Conservation (phyloP, 2,888 invertebrate species). For the Drosophila aldrichi region DNA sequence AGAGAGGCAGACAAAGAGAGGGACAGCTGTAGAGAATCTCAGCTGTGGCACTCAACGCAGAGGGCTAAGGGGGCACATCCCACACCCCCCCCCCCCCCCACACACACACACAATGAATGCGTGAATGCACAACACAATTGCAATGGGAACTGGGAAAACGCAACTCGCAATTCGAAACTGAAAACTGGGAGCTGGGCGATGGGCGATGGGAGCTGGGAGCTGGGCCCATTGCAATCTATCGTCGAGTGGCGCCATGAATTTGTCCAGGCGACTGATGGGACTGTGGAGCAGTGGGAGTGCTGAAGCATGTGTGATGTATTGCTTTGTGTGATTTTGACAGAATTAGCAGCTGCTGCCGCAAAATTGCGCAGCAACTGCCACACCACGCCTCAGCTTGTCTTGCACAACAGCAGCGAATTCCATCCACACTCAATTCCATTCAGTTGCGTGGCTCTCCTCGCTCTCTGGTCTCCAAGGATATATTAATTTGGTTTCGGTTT, state of each 20-base stretch:
- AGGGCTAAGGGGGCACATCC: constrained; percentile 5
- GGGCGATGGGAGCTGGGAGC: constrained; percentile 12
- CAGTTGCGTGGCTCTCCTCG: constrained; percentile 1
- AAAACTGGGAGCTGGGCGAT: constrained; percentile 7
- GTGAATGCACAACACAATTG: constrained; percentile 60
- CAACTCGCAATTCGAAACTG: constrained; percentile 1
- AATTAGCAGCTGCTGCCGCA: constrained; percentile 76
- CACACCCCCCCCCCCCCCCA: constrained; percentile 17
- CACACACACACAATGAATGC: constrained; percentile 48
- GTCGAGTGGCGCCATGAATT: constrained; percentile 75
- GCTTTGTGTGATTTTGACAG: constrained; percentile 79
- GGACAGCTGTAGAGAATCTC: constrained; percentile 36
- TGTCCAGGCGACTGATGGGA: constrained; percentile 62
- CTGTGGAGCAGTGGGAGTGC: constrained; percentile 6
- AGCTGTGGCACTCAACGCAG: constrained; percentile 35
- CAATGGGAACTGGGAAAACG: constrained; percentile 24
- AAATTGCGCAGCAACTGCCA: constrained; percentile 65
- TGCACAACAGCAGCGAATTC: neutral
- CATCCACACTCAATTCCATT: neutral
- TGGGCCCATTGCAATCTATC: constrained; percentile 64
- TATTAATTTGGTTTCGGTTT: constrained; percentile 77
- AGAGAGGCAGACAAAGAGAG: constrained; percentile 12
- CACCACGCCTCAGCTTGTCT: constrained; percentile 13
- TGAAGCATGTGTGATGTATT: constrained; percentile 73
- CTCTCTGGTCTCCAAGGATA: constrained; percentile 73